Base-by-base conservation (phyloP, 64 coral and sea anemone genomes). In the Porites lutea region DNA sequence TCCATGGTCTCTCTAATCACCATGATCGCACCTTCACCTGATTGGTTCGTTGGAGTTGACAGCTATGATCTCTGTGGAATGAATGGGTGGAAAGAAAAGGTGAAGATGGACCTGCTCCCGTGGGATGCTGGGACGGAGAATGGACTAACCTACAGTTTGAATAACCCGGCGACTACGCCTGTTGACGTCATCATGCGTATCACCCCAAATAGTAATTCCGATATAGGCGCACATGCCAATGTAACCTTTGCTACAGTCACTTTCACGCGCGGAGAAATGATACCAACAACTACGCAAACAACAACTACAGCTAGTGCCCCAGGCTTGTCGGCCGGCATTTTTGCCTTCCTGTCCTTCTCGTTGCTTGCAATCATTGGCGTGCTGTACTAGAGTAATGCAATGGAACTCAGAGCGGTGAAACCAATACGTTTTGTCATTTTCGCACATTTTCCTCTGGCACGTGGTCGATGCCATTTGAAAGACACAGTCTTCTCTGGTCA, bases 1-100 rank as follows among this genome's bases (percentile, higher is more conserved):
- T 62, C 86, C 44, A 16, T 5, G 22, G 71, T 77, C 13, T 88
- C 86, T 49, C 8, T 87, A 14, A 93, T 87, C 57, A 77, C 61
- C 83, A 93, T 93, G 91, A 79, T 91, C 37, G 89, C 79, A 2
- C 89, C 89, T 3, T 91, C 89, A 15, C 79, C 89, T 83, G 89
- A 91, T 72, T 87, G 91, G 91, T 87, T 93, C 62, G 74, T 93
- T 77, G 91, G 91, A 78, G 74, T 93, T 6, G 71, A 79, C 61
- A 76, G 85, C 74, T 23, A 45, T 5, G 61, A 93, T 6, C 66
- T 93, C 51, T 93, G 91, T 65, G 74, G 85, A 74, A 47, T 2
- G 9, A 22, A 83, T 74, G 91, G 83, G 59, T 93, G 91, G 91
- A 52, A 53, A 20, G 23, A 87, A 2, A 58, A 23, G 12, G 75